These are phyloP conservation scores for Agrilus mali DNA, from an alignment of 2,888 invertebrate genomes.

Conservation along the genomic window DNA sequence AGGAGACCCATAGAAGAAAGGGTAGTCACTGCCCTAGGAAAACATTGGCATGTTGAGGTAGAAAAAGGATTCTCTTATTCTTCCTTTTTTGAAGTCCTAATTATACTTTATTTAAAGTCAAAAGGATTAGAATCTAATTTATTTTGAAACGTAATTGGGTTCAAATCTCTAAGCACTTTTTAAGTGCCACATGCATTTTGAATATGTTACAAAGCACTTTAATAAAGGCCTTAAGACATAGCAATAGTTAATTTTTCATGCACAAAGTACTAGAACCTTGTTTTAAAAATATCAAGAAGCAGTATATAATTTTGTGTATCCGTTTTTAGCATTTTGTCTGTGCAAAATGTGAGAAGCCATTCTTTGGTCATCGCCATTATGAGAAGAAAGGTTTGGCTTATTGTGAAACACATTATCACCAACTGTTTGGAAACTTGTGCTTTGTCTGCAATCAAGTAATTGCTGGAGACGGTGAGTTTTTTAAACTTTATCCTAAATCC, in stretches of 20 bases:
- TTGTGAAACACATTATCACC: conserved; percentile 98
- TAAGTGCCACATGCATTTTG: no score
- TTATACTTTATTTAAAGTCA: no score
- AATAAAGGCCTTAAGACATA: no score
- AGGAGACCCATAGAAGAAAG: conserved; percentile 97
- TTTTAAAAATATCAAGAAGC: neutral
- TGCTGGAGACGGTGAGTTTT: conserved; percentile 78
- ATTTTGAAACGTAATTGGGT: no score
- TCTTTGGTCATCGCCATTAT: conserved; percentile 96
- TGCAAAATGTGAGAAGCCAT: conserved; percentile 99
- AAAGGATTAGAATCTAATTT: no score
- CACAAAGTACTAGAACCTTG: no score
- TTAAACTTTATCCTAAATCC: neutral
- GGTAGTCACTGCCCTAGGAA: conserved; percentile 95
- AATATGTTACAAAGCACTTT: no score
- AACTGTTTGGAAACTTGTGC: conserved; percentile 96
- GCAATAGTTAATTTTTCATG: no score
- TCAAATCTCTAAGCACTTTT: no score
- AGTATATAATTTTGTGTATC: conserved; percentile 1
- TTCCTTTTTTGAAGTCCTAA: no score
- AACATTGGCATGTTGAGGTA: conserved; percentile 97
- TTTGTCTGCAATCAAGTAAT: conserved; percentile 98
- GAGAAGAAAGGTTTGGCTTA: conserved; percentile 98
- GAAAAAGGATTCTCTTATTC: conserved; percentile 5
- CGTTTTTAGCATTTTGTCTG: conserved; percentile 89